These are phyloP conservation scores for Aulostomus chinensis DNA, from an alignment of 2,797 vertebrate species.

Conservation along the genomic window DNA sequence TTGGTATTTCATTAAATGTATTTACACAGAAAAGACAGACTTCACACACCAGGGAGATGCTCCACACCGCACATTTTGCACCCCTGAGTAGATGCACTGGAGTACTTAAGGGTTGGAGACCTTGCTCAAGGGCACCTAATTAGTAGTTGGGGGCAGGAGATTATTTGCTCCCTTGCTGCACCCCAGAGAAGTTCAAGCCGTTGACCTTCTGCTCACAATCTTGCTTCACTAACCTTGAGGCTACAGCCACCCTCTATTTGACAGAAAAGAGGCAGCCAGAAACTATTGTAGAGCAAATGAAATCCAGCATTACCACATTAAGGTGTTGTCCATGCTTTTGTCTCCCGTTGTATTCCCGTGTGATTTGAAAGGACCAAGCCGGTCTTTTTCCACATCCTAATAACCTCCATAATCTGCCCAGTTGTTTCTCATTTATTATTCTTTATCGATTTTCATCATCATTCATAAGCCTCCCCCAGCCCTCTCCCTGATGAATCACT, in stretches of 20 bases:
- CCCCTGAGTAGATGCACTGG: constrained; percentile 26
- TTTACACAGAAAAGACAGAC: constrained; percentile 24
- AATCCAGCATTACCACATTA: constrained; percentile 39
- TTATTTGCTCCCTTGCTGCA: constrained; percentile 51
- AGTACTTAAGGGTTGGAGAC: constrained; percentile 55
- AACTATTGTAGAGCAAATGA: constrained; percentile 16
- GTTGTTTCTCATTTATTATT: constrained; percentile 85
- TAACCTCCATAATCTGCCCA: constrained; percentile 79
- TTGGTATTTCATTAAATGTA: too few relatives aligned
- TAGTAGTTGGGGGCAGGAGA: constrained; percentile 61
- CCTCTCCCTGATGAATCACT: constrained; percentile 74
- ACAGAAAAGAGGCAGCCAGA: constrained; percentile 15
- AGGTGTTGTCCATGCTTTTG: constrained; percentile 48
- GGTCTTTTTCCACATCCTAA: constrained; percentile 68
- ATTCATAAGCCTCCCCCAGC: constrained; percentile 61
- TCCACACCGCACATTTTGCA: constrained; percentile 13
- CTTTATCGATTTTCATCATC: constrained; percentile 83
- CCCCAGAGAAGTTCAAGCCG: constrained; percentile 56
- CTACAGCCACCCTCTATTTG: constrained; percentile 39
- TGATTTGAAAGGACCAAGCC: constrained; percentile 54
- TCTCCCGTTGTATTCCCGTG: constrained; percentile 20
- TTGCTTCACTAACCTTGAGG: constrained; percentile 56
- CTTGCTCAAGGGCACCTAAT: constrained; percentile 73
- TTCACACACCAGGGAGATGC: constrained; percentile 39
- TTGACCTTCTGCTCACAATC: constrained; percentile 62